Evolutionary conservation across 2,888 invertebrate genomes (phyloP).

Genomic region (Drosophila maculinotata): DNA sequence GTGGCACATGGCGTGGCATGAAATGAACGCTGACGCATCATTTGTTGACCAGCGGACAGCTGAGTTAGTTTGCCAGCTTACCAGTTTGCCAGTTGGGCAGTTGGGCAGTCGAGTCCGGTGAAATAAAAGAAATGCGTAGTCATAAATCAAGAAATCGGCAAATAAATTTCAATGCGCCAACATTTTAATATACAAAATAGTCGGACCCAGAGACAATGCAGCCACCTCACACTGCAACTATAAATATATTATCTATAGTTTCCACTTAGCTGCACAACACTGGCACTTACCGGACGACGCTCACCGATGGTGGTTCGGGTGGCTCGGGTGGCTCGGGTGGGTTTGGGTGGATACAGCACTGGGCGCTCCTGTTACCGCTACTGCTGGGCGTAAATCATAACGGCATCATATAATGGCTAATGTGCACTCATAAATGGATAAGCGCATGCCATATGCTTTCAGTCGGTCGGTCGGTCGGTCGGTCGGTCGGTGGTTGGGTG

Average conservation of each 20-base stretch:
- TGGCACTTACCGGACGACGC: conserved; percentile 77
- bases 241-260: conserved; percentile 84
- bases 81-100: conserved; percentile 5
- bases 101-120: conserved; percentile 12
- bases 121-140: conserved; percentile 64
- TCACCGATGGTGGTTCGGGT: conserved; percentile 22
- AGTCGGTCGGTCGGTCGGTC: conserved; percentile 8
- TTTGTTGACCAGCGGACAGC: conserved; percentile 59
- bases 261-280: conserved; percentile 84
- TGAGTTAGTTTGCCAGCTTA: no score
- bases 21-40: conserved; percentile 76
- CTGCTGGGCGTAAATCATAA: conserved; percentile 81
- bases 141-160: conserved; percentile 75
- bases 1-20: conserved; percentile 59
- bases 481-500: conserved; percentile 8
- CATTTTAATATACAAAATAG: conserved; percentile 78
- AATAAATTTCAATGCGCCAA: conserved; percentile 73
- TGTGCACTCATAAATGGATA: conserved; percentile 81
- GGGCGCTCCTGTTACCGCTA: conserved; percentile 8
- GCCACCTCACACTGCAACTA: conserved; percentile 56
- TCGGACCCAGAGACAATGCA: conserved; percentile 41
- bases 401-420: conserved; percentile 65
- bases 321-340: neutral
- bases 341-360: conserved; percentile 3
- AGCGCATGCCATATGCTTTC: conserved; percentile 64